phyloP scores from a whole-genome alignment of 2,888 invertebrate genomes.

The Acanthosoma haemorrhoidale region DNA sequence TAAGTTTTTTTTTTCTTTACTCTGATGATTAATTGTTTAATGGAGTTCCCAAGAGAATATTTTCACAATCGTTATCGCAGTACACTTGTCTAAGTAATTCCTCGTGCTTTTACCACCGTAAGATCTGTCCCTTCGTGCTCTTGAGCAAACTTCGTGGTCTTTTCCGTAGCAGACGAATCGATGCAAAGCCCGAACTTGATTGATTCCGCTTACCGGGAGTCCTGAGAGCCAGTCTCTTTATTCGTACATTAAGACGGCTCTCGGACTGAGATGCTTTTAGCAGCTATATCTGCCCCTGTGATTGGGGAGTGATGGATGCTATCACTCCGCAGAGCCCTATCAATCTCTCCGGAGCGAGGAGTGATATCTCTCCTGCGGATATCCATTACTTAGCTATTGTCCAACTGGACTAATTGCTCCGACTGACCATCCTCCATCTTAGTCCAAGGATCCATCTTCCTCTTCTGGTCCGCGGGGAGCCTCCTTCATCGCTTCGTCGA shows the following conservation, averaged over 20 bases:
- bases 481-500: no score
- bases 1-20: no score
- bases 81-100: no score
- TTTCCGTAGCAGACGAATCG: no score
- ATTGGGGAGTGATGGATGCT: constrained; percentile 12
- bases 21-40: no score
- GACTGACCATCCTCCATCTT: constrained; percentile 14
- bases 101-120: no score
- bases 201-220: not conserved
- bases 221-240: not conserved
- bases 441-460: constrained; percentile 19
- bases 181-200: no score
- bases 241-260: not conserved
- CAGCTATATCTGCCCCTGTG: not conserved
- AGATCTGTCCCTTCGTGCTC: no score
- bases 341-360: constrained; percentile 9
- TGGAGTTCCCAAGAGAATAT: no score
- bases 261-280: constrained; percentile 1
- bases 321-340: constrained; percentile 14
- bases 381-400: constrained; percentile 11
- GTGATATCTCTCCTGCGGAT: constrained; percentile 7
- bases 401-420: constrained; percentile 3
- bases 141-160: no score
- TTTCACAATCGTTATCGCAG: no score
- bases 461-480: constrained; percentile 20